Percentiles rank a stretch among this genome's conserved stretches.
These are phyloP conservation scores for Oscheius sp. DNA, from an alignment of 2,888 invertebrate species.

Conservation along the genomic window DNA sequence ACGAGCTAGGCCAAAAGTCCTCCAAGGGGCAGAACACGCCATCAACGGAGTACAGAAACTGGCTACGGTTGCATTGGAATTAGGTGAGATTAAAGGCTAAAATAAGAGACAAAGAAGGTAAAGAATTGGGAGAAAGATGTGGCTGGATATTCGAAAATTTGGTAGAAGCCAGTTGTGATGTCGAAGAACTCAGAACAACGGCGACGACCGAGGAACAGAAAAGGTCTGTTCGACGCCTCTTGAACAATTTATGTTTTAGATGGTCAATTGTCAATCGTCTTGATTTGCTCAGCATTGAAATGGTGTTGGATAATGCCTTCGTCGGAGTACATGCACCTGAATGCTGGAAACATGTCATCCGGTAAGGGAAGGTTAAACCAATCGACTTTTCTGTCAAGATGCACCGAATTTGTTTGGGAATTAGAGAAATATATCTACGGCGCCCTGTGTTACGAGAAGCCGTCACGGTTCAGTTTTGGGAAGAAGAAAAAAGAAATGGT, in stretches of 20 bases:
- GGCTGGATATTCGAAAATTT: conserved; percentile 88
- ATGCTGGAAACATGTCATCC: conserved; percentile 95
- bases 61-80: conserved; percentile 52
- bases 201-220: conserved; percentile 61
- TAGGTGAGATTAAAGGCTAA: conserved; percentile 37
- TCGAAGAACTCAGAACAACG: conserved; percentile 74
- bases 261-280: conserved; percentile 73
- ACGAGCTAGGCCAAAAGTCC: conserved; percentile 47
- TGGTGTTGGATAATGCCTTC: conserved; percentile 86
- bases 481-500: conserved; percentile 44
- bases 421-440: conserved; percentile 85
- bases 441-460: conserved; percentile 59
- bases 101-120: conserved; percentile 60
- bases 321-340: conserved; percentile 92
- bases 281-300: conserved; percentile 91
- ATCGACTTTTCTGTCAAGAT: conserved; percentile 77
- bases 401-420: conserved; percentile 90
- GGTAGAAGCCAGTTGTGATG: conserved; percentile 89
- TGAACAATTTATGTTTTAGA: background rate
- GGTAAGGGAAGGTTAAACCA: conserved; percentile 72
- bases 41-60: conserved; percentile 55
- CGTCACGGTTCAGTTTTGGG: conserved; percentile 47
- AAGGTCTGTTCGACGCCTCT: conserved; percentile 2
- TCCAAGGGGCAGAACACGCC: conserved; percentile 53
- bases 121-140: conserved; percentile 86